Percentiles rank a stretch among this genome's conserved stretches.
These are phyloP conservation scores for Ictalurus furcatus DNA, from an alignment of 2,113 vertebrate genomes.

Conservation along the genomic window DNA sequence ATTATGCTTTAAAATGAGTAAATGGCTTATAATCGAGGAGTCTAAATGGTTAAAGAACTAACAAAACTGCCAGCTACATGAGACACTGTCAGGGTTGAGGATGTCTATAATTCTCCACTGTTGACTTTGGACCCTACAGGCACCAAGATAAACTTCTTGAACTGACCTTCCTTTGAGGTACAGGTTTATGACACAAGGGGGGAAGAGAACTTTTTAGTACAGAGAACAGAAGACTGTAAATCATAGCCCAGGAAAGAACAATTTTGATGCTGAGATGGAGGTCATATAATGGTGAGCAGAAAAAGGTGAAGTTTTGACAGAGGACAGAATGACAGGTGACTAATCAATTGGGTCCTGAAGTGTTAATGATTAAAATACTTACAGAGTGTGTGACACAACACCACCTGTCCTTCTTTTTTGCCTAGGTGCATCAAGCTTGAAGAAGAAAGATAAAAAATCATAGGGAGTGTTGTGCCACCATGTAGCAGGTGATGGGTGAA, in stretches of 20 bases:
- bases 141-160: neutral
- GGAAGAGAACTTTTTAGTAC: neutral
- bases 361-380: slow-evolving; percentile 6
- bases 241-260: neutral
- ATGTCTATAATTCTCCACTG: neutral
- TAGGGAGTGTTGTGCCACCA: neutral
- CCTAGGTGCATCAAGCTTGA: neutral
- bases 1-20: neutral
- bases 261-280: neutral
- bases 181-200: neutral
- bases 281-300: neutral
- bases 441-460: neutral
- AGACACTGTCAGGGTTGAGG: neutral
- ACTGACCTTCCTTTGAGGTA: neutral
- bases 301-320: neutral
- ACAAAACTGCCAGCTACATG: neutral
- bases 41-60: slow-evolving; percentile 6
- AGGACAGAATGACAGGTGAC: neutral
- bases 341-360: neutral
- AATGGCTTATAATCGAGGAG: neutral
- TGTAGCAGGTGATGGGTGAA: neutral
- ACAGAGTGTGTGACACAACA: neutral
- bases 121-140: neutral
- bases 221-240: slow-evolving; percentile 3
- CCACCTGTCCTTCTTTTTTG: neutral